phyloP scores from a whole-genome alignment of 2,797 vertebrate genomes.

The Helarctos malayanus region DNA sequence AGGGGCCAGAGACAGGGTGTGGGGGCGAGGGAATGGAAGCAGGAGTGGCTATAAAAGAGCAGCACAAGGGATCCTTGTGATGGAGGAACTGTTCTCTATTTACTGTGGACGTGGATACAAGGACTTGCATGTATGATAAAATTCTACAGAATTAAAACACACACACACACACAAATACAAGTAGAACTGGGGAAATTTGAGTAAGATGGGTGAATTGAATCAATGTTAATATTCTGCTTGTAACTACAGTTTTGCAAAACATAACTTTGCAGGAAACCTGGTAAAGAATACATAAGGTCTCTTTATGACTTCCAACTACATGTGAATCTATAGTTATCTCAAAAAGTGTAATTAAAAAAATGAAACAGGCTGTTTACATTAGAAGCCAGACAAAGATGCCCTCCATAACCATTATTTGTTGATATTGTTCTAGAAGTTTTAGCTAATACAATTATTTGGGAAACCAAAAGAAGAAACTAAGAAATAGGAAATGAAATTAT shows the following conservation, averaged over 20 bases:
- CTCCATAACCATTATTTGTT: background rate
- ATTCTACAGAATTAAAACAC: background rate
- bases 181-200: background rate
- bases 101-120: background rate
- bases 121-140: background rate
- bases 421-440: constrained; percentile 22
- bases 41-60: background rate
- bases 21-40: background rate
- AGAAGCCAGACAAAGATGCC: background rate
- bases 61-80: background rate
- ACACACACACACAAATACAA: background rate
- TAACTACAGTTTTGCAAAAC: constrained; percentile 6
- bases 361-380: constrained; percentile 5
- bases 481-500: constrained; percentile 42
- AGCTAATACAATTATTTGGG: constrained; percentile 48
- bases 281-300: background rate
- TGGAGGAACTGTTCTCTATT: background rate
- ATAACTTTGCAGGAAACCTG: background rate
- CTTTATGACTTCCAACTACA: background rate
- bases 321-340: background rate
- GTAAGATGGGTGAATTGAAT: background rate
- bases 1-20: background rate
- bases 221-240: background rate
- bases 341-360: constrained; percentile 32
- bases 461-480: constrained; percentile 33